These are phyloP conservation scores for Elanoides forficatus DNA, from an alignment of 2,113 vertebrate species.

Conservation along the genomic window DNA sequence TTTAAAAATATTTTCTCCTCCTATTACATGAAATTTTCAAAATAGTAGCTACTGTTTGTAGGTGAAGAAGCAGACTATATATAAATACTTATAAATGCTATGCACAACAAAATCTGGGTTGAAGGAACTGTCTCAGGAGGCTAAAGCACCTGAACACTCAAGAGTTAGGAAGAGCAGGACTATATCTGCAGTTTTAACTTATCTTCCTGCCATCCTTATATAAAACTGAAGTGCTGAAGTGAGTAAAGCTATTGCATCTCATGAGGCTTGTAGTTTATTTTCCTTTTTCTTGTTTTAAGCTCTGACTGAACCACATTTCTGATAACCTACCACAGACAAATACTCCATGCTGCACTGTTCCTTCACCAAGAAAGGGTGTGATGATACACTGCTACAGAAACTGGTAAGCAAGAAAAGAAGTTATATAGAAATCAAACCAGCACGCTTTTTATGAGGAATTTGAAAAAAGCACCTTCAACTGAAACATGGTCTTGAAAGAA, in stretches of 20 bases:
- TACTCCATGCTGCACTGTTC: background rate
- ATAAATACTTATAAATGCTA: background rate
- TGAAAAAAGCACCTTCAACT: background rate
- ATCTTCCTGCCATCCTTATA: background rate
- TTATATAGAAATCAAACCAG: background rate
- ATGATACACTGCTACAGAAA: background rate
- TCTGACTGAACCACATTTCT: background rate
- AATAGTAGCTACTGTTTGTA: background rate
- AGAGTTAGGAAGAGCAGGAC: background rate
- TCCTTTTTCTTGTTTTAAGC: background rate
- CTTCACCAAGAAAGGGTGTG: background rate
- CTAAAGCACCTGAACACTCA: background rate
- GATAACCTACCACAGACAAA: background rate
- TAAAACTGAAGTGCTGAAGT: background rate
- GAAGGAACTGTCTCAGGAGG: background rate
- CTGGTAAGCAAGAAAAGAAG: background rate
- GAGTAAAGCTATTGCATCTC: background rate
- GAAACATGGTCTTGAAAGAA: background rate
- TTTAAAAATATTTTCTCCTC: background rate
- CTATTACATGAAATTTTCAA: background rate
- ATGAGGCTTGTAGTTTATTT: background rate
- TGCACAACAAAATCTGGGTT: background rate
- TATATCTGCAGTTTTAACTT: background rate
- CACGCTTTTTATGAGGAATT: background rate
- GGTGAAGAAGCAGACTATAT: background rate